Percentiles rank a stretch among this genome's conserved stretches.
These are phyloP conservation scores for Pterocles burchelli DNA, from an alignment of 2,113 vertebrate species.

Conservation along the genomic window DNA sequence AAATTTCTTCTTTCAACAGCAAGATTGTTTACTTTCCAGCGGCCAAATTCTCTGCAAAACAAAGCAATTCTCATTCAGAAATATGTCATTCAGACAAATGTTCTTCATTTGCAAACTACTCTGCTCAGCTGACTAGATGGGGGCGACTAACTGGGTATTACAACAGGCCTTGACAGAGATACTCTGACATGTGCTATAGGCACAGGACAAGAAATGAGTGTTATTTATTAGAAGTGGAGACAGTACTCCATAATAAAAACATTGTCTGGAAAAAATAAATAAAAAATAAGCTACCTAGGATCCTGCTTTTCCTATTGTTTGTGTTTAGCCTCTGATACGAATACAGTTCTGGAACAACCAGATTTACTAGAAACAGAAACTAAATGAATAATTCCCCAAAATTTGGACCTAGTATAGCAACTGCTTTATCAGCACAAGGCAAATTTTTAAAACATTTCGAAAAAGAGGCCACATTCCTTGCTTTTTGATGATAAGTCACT, in stretches of 20 bases:
- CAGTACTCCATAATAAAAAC: not conserved
- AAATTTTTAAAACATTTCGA: not conserved
- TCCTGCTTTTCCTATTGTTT: not conserved
- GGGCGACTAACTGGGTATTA: not conserved
- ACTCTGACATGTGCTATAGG: not conserved
- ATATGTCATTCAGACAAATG: conserved; percentile 31
- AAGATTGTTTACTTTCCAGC: conserved; percentile 98
- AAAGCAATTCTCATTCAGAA: conserved; percentile 67
- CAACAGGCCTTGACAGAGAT: not conserved
- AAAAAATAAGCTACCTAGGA: not conserved
- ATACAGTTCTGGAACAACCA: not conserved
- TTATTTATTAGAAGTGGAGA: conserved; percentile 14
- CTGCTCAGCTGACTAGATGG: not conserved
- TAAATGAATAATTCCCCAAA: not conserved
- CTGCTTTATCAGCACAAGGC: not conserved
- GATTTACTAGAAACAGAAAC: not conserved
- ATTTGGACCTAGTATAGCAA: not conserved
- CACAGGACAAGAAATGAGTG: not conserved
- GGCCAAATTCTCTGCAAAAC: conserved; percentile 91
- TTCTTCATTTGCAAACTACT: conserved; percentile 56
- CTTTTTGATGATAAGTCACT: not conserved
- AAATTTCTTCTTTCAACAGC: conserved; percentile 94
- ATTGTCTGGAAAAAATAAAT: not conserved
- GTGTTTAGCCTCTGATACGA: not conserved
- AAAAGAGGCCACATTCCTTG: not conserved